Conservation (phyloP, 1,140 invertebrate genomes). For the Drosophila mojavensis region DNA sequence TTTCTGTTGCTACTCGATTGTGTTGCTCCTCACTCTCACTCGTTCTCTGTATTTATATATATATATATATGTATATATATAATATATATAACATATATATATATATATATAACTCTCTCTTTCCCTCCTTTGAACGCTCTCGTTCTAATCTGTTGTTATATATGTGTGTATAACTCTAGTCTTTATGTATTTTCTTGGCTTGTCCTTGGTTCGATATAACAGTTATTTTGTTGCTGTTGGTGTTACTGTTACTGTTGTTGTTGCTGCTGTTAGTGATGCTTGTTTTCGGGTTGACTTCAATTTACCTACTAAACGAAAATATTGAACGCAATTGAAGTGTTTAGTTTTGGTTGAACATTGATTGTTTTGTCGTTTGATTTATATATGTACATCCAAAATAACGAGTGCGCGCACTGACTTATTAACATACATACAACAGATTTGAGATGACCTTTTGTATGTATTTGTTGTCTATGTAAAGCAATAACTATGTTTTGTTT, state of each 20-base stretch:
- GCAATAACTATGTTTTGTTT: constrained; percentile 23
- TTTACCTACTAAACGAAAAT: constrained; percentile 38
- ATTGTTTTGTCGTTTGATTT: constrained; percentile 22
- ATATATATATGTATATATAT: no score
- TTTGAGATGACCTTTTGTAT: constrained; percentile 21
- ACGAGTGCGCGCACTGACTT: constrained; percentile 30
- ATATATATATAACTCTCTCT: no score
- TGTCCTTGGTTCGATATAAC: constrained; percentile 20
- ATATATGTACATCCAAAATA: constrained; percentile 32
- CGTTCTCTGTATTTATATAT: no score
- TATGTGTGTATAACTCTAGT: constrained; percentile 3
- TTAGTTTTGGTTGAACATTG: constrained; percentile 1
- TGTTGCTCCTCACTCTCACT: background rate
- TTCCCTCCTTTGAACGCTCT: constrained; percentile 4
- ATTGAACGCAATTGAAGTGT: constrained; percentile 29
- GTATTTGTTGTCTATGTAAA: constrained; percentile 28
- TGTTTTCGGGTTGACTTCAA: constrained; percentile 38
- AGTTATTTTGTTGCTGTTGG: background rate
- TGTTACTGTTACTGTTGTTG: constrained; percentile 15
- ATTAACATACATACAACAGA: constrained; percentile 38
- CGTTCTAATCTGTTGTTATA: background rate
- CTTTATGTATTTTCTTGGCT: background rate
- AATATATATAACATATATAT: no score
- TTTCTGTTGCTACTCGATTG: constrained; percentile 9
- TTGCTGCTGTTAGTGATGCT: constrained; percentile 13